Evolutionary conservation across 2,113 vertebrate species (phyloP), one percentile per base, ranked within the genome.

Genomic region (Gallinago undulata): DNA sequence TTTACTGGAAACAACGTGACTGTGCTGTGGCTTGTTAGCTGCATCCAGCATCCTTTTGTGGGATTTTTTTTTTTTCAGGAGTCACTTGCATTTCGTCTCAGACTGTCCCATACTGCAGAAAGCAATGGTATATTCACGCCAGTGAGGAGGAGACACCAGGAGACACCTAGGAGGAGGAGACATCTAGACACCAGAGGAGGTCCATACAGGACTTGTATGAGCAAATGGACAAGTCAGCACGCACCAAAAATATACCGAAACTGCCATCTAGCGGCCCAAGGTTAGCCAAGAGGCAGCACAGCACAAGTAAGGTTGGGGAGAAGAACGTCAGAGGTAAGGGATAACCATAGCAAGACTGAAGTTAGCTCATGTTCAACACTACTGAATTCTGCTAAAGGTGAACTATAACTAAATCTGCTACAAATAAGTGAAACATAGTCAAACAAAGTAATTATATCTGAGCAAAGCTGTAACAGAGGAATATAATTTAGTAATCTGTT

Each of bases 171-270:
- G 41, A 43, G 41, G 14, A 43, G 41, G 41, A 43, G 41, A 43
- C 41, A 43, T 6, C 41, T 43, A 43, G 41, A 43, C 41, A 43
- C 41, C 31, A 9, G 21, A 41, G 30, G 16, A 57, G n/a, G 0
- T 76, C 69, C 19, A 0, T 0, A 7, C 33, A 5, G 30, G 22
- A 13, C 14, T 41, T 10, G 0, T 0, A 30, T 9, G 9, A 39
- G 59, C 23, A 62, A 56, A 25, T 0, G 23, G 41, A 11, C 15
- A 22, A 45, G 16, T 7, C 31, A 28, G 41, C 27, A 5, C 2
- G 2, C 3, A 35, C 22, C 17, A 12, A 14, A 60, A 17, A 76
- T 33, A 66, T 24, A 41, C 1, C 23, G 1, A 25, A 80, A 0
- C 63, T 81, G 94, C 93, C 95, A 92, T 6, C 92, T 94, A 77